Conservation (phyloP, 2,888 invertebrate genomes). For the Cecidostiba fungosa region DNA sequence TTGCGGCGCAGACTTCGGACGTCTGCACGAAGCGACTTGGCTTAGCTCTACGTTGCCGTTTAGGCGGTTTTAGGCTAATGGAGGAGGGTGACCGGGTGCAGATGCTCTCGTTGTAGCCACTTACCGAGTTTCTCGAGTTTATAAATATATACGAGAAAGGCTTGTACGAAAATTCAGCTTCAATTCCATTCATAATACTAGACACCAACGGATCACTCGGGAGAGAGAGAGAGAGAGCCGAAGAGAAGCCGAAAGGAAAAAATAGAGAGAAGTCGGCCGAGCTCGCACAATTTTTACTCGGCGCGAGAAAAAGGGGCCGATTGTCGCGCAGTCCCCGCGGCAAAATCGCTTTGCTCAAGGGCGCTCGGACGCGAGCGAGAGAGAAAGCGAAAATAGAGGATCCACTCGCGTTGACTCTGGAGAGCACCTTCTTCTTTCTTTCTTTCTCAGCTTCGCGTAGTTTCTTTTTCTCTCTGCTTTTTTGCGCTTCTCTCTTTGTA, state of each 20-base stretch:
- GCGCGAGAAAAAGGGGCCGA: slow-evolving; percentile 22
- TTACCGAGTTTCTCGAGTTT: neutral
- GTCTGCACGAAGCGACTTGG: slow-evolving; percentile 30
- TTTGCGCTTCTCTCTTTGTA: neutral
- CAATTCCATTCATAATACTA: neutral
- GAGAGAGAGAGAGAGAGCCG: neutral
- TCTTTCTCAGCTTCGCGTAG: neutral
- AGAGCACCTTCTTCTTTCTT: slow-evolving; percentile 42
- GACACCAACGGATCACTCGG: neutral
- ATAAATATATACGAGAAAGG: neutral
- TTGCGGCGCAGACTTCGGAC: slow-evolving; percentile 3
- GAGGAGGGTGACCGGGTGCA: neutral
- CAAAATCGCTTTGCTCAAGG: slow-evolving; percentile 62
- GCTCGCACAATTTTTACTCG: neutral
- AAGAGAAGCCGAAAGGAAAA: neutral
- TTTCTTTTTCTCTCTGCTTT: neutral
- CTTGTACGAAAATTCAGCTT: neutral
- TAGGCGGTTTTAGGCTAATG: neutral
- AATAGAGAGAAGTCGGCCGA: neutral
- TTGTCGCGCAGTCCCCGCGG: slow-evolving; percentile 50
- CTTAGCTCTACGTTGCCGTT: slow-evolving; percentile 1
- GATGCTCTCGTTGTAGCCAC: slow-evolving; percentile 4
- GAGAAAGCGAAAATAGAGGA: slow-evolving; percentile 11
- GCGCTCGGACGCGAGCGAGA: slow-evolving; percentile 40
- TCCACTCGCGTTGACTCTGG: slow-evolving; percentile 29